Evolutionary conservation across 2,797 vertebrate genomes (phyloP).

Genomic region (Enteromius mattozi): DNA sequence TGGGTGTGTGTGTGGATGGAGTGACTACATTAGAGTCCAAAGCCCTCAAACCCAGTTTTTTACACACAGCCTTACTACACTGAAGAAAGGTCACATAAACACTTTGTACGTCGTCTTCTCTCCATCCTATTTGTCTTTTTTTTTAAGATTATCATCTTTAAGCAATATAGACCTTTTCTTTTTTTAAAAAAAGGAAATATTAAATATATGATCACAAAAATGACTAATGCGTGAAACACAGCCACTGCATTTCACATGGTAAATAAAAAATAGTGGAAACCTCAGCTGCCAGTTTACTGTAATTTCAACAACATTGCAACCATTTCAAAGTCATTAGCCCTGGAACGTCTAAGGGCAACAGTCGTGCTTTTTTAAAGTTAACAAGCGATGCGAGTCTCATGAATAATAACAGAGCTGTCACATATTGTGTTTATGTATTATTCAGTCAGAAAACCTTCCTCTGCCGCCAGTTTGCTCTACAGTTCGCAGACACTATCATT

Average conservation of each 20-base stretch:
- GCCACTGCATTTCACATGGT: too few relatives aligned
- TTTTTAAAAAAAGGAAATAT: too few relatives aligned
- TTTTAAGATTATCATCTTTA: neutral
- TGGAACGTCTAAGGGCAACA: neutral
- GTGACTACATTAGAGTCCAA: slow-evolving; percentile 13
- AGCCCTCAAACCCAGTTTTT: slow-evolving; percentile 12
- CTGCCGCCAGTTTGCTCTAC: neutral
- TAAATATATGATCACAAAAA: neutral
- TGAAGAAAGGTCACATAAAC: slow-evolving; percentile 23
- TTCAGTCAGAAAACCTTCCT: slow-evolving; percentile 26
- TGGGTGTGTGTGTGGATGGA: slow-evolving; percentile 60
- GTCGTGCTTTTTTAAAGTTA: slow-evolving; percentile 16
- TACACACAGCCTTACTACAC: slow-evolving; percentile 11
- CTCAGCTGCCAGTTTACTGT: neutral
- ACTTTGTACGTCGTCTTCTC: neutral
- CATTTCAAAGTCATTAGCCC: neutral
- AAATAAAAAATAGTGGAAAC: slow-evolving; percentile 7
- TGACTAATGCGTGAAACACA: neutral
- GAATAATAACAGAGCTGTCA: slow-evolving; percentile 24
- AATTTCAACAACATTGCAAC: neutral
- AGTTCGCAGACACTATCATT: neutral
- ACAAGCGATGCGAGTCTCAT: slow-evolving; percentile 29
- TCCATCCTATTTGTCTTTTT: neutral
- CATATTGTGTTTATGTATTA: slow-evolving; percentile 40
- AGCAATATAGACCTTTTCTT: too few relatives aligned